Evolutionary conservation across 2,888 invertebrate genomes (phyloP), one percentile per base, ranked within the genome.

Genomic region (Lacanobia wlatinum): DNA sequence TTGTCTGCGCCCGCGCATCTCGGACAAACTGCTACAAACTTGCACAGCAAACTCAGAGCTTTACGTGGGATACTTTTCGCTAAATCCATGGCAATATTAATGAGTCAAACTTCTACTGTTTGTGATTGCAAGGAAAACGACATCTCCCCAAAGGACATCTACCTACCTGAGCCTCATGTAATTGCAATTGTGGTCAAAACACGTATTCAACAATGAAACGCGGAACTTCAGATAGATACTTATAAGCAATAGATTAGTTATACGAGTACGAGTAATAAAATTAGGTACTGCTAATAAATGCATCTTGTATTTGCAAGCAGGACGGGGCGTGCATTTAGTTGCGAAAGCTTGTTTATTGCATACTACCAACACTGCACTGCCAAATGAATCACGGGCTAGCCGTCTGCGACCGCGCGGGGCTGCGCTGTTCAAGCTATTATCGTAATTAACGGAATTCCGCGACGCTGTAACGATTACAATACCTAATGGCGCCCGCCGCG

Each of bases 391-490:
- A 34, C 28, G 18, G 23, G 0, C 10, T 1, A 0, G 16, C 7
- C 7, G 5, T 34, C 21, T 8, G 62, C 73, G 18, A 18, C 14
- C 21, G 18, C 61, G 52, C 43, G 3, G 2, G 43, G 14, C 50
- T 18, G 34, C 21, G 21, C 14, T n/a, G 14, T 16, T 4, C 23
- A 34, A n/a, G 23, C 52, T 5, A 53, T 61, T 73, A 38, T 38
- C 34, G 63, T 53, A 43, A 71, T 59, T 34, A 55, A 38, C 55
- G 14, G 55, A 70, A 70, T 70, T 8, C 46, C 71, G 28, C 43
- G 23, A 7, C 50, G 34, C 38, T 43, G 73, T 34, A 23, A 73
- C n/a, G 8, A 66, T 71, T 63, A 66, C 18, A 62, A 63, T 67
- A 28, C 28, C 28, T 28, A 60, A 79, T 67, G 53, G 48, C 38